These are phyloP conservation scores for Rhopilema esculentum DNA, from an alignment of 30 jellyfish, hydroid and myxozoan genomes.

Conservation along the genomic window DNA sequence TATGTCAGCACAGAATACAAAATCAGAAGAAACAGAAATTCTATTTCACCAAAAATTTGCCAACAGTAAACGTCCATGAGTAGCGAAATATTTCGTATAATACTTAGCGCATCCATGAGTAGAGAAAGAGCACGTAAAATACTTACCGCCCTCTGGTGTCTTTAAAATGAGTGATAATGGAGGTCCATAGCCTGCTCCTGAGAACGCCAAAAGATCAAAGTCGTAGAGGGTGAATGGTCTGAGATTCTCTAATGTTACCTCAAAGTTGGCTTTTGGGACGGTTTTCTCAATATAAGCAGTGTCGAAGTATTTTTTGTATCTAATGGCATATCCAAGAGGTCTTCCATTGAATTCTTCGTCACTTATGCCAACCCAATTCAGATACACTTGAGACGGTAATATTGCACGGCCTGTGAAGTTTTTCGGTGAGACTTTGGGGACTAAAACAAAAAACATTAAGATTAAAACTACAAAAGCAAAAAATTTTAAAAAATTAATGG, in stretches of 20 bases:
- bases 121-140: too few species aligned
- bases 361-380: slow-evolving; percentile 58
- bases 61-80: too few species aligned
- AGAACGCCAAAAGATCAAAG: slow-evolving; percentile 54
- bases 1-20: too few species aligned
- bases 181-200: slow-evolving; percentile 80
- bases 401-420: slow-evolving; percentile 11
- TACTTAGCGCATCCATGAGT: too few species aligned
- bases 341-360: slow-evolving; percentile 39
- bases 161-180: slow-evolving; percentile 40
- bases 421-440: slow-evolving; percentile 58
- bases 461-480: too few species aligned
- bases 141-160: slow-evolving; percentile 83
- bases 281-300: not conserved
- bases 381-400: slow-evolving; percentile 37
- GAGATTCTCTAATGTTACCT: not conserved
- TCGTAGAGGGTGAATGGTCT: slow-evolving; percentile 70
- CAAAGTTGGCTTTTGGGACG: not conserved
- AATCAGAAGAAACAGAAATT: too few species aligned
- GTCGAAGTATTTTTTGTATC: slow-evolving; percentile 27
- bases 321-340: slow-evolving; percentile 57
- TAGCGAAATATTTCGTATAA: too few species aligned
- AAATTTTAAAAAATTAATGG: too few species aligned
- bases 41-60: too few species aligned
- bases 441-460: too few species aligned